A percentile compares a stretch with the other conserved stretches of the same genome.
These are phyloP conservation scores for Philereme transversata DNA, from an alignment of 2,888 invertebrate species.

Conservation along the genomic window DNA sequence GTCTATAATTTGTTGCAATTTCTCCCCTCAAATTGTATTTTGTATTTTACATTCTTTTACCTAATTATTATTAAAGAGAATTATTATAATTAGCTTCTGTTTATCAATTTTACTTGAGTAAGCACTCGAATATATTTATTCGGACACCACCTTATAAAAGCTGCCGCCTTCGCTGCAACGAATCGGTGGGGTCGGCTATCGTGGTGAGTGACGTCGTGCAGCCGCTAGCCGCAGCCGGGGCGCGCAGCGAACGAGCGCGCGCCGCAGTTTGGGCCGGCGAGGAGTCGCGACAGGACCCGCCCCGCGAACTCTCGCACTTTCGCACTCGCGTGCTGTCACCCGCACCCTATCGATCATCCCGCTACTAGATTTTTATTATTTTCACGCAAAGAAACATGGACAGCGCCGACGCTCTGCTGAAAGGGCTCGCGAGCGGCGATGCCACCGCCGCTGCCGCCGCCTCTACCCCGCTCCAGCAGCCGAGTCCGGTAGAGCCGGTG, in stretches of 20 bases:
- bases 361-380: slow-evolving; percentile 44
- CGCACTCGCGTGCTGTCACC: slow-evolving; percentile 48
- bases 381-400: slow-evolving; percentile 59
- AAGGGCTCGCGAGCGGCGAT: slow-evolving; percentile 69
- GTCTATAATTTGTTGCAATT: too few relatives aligned
- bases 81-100: not conserved
- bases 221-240: slow-evolving; percentile 53
- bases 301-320: slow-evolving; percentile 50
- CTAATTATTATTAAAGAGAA: too few relatives aligned
- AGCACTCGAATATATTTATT: slow-evolving; percentile 12
- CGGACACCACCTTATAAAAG: slow-evolving; percentile 43
- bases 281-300: slow-evolving; percentile 70
- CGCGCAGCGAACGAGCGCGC: slow-evolving; percentile 42
- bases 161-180: slow-evolving; percentile 52
- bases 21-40: too few relatives aligned
- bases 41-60: too few relatives aligned
- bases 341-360: slow-evolving; percentile 65
- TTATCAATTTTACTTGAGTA: not conserved
- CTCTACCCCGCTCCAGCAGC: slow-evolving; percentile 32
- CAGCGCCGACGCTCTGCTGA: slow-evolving; percentile 64
- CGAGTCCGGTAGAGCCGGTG: slow-evolving; percentile 37
- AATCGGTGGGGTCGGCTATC: slow-evolving; percentile 54
- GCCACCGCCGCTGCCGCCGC: too few relatives aligned
- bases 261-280: slow-evolving; percentile 70
- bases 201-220: slow-evolving; percentile 74